Conservation (phyloP, 1,140 invertebrate genomes). For the Dinothrombium tinctorium region DNA sequence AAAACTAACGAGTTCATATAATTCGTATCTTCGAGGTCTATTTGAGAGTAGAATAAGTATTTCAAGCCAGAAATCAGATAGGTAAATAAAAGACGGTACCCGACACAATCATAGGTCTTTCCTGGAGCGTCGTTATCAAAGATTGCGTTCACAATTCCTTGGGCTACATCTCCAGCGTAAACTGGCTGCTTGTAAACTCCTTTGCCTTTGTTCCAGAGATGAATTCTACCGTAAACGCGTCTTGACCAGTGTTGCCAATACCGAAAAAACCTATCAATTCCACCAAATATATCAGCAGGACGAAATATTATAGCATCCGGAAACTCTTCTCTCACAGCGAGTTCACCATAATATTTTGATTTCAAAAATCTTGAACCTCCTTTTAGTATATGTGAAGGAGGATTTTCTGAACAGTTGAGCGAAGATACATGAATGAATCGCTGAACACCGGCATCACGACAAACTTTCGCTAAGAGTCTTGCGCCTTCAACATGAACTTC, state of each 20-base stretch:
- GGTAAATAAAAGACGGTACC: constrained; percentile 19
- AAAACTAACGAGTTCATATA: constrained; percentile 54
- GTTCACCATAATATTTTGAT: constrained; percentile 57
- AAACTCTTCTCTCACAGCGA: constrained; percentile 72
- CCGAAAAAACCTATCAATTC: constrained; percentile 56
- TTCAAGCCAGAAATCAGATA: constrained; percentile 1
- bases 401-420: constrained; percentile 37
- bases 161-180: constrained; percentile 62
- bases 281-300: constrained; percentile 70
- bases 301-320: constrained; percentile 81
- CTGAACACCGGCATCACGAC: constrained; percentile 47
- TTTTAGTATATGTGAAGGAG: constrained; percentile 22
- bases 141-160: constrained; percentile 53
- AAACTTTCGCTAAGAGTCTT: constrained; percentile 42
- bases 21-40: constrained; percentile 53
- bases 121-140: constrained; percentile 50
- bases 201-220: constrained; percentile 59
- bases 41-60: constrained; percentile 5
- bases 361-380: constrained; percentile 40
- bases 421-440: constrained; percentile 61
- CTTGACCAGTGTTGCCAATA: constrained; percentile 25
- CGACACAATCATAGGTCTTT: constrained; percentile 69
- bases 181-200: constrained; percentile 76
- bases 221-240: constrained; percentile 26
- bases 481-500: constrained; percentile 41